A percentile compares a stretch with the other conserved stretches of the same genome.
These are phyloP conservation scores for Drosophila sordidula DNA, from an alignment of 2,888 invertebrate genomes.

Conservation along the genomic window DNA sequence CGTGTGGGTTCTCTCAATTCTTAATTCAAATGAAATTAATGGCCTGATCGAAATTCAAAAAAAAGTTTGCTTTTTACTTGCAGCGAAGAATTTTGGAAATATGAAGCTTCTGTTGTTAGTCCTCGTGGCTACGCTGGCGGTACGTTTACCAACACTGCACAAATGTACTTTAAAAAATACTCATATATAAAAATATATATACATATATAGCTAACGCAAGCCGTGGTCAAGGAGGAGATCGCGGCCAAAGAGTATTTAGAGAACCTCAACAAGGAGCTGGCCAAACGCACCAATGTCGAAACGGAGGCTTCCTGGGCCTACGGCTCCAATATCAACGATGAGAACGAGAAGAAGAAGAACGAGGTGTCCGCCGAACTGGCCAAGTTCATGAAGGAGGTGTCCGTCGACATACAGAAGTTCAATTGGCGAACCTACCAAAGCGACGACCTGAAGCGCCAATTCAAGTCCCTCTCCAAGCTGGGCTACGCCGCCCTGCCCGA, in stretches of 20 bases:
- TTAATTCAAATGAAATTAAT: slow-evolving; percentile 10
- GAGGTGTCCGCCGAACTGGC: slow-evolving; percentile 82
- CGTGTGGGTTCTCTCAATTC: slow-evolving; percentile 20
- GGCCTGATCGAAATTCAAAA: slow-evolving; percentile 42
- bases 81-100: slow-evolving; percentile 42
- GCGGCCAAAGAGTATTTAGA: slow-evolving; percentile 88
- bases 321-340: slow-evolving; percentile 91
- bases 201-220: slow-evolving; percentile 64
- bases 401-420: slow-evolving; percentile 86
- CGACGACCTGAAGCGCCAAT: slow-evolving; percentile 89
- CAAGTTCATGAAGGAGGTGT: slow-evolving; percentile 83
- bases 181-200: no score
- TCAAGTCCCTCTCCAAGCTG: slow-evolving; percentile 89
- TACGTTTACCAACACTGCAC: slow-evolving; percentile 31
- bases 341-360: slow-evolving; percentile 87
- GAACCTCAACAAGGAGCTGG: slow-evolving; percentile 88
- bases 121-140: slow-evolving; percentile 64
- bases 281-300: slow-evolving; percentile 87
- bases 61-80: slow-evolving; percentile 25
- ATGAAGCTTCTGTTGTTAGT: slow-evolving; percentile 63
- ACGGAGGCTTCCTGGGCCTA: slow-evolving; percentile 90
- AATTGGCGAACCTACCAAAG: slow-evolving; percentile 91
- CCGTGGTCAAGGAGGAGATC: slow-evolving; percentile 84
- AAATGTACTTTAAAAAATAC: neutral
- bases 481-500: slow-evolving; percentile 91